Evolutionary conservation across 2,888 invertebrate genomes (phyloP).

Genomic region (Drosophila eohydei): DNA sequence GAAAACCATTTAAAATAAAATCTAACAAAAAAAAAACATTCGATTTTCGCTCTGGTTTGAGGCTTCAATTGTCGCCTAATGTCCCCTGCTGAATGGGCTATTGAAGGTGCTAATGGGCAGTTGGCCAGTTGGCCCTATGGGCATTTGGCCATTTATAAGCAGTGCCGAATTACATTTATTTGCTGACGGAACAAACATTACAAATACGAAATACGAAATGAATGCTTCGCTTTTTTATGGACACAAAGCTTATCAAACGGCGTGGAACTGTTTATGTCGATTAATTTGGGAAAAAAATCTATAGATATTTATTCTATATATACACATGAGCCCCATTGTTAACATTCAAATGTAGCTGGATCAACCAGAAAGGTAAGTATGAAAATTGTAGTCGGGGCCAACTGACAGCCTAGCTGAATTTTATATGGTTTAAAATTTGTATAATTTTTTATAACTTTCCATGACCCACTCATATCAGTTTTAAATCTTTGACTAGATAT

Average conservation of each 20-base stretch:
- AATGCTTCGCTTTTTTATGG: slow-evolving; percentile 33
- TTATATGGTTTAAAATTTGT: too few relatives aligned
- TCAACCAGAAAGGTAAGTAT: too few relatives aligned
- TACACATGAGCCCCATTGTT: not conserved
- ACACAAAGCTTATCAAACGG: slow-evolving; percentile 18
- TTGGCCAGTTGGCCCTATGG: not conserved
- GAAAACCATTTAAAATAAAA: slow-evolving; percentile 74
- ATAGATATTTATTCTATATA: not conserved
- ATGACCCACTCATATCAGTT: too few relatives aligned
- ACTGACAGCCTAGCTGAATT: not conserved
- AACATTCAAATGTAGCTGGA: not conserved
- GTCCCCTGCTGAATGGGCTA: slow-evolving; percentile 45
- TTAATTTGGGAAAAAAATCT: not conserved
- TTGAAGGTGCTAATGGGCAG: slow-evolving; percentile 38
- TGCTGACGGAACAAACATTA: slow-evolving; percentile 10
- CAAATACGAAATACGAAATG: slow-evolving; percentile 17
- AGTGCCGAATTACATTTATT: slow-evolving; percentile 17
- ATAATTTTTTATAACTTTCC: too few relatives aligned
- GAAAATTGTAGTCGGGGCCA: too few relatives aligned
- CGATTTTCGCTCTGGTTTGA: slow-evolving; percentile 26
- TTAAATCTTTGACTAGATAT: too few relatives aligned
- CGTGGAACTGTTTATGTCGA: slow-evolving; percentile 31
- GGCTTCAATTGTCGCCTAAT: slow-evolving; percentile 33
- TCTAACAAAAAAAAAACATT: slow-evolving; percentile 57
- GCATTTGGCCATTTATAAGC: slow-evolving; percentile 26